A percentile compares a stretch with the other conserved stretches of the same genome.
phyloP scores from a whole-genome alignment of 2,888 invertebrate species.

The Drosophila bunnanda region DNA sequence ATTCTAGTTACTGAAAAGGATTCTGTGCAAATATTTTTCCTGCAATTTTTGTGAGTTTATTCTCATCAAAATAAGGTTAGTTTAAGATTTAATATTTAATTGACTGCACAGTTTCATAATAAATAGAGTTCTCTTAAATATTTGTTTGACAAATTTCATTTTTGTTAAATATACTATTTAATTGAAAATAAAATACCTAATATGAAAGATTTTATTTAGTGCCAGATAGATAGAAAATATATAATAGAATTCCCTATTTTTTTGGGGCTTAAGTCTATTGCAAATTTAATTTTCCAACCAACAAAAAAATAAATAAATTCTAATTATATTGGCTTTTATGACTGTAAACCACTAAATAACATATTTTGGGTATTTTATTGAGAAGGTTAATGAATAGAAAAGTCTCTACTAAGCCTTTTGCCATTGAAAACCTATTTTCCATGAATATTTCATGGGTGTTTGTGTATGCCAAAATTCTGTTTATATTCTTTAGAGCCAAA shows the following conservation, averaged over 20 bases:
- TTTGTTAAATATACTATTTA: no score
- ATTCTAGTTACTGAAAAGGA: no score
- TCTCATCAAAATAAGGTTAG: not conserved
- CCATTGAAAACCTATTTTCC: not conserved
- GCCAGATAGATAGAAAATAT: no score
- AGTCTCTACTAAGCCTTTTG: not conserved
- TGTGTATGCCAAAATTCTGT: not conserved
- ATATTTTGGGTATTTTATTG: not conserved
- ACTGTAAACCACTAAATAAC: not conserved
- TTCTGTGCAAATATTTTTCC: not conserved
- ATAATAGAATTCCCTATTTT: no score
- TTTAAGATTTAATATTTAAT: no score
- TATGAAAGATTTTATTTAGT: no score
- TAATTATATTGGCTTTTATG: no score
- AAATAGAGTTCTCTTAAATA: no score
- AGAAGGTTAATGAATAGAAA: not conserved
- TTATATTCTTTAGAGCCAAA: not conserved
- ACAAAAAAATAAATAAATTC: not conserved
- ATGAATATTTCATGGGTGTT: slow-evolving; percentile 7
- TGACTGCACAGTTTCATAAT: no score
- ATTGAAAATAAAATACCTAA: not conserved
- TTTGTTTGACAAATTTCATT: no score
- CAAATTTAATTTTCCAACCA: no score
- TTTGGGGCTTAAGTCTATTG: no score
- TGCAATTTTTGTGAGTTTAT: not conserved